Evolutionary conservation across 92 coral and sea anemone species (phyloP).

Genomic region (Phymanthus crucifer): DNA sequence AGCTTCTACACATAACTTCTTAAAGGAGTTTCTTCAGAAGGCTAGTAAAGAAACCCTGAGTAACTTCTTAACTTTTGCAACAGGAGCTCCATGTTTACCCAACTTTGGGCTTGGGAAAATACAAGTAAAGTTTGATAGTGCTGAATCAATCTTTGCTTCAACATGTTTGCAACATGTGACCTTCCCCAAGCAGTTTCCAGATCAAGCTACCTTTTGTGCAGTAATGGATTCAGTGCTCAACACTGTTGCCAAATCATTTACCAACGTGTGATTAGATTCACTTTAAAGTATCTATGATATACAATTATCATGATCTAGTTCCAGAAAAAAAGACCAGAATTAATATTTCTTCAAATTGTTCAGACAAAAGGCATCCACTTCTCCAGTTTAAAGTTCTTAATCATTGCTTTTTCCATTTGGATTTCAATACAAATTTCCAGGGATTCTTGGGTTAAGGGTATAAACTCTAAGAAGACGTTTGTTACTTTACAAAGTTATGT

Average conservation of each 20-base stretch:
- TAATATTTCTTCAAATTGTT: too few relatives aligned
- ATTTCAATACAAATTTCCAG: too few relatives aligned
- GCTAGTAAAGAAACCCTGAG: slow-evolving; percentile 28
- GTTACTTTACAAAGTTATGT: too few relatives aligned
- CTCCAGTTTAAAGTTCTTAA: too few relatives aligned
- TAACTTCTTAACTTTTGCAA: slow-evolving; percentile 44
- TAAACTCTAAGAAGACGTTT: too few relatives aligned
- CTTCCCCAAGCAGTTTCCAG: slow-evolving; percentile 47
- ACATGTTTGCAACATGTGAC: slow-evolving; percentile 47
- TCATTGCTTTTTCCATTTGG: too few relatives aligned
- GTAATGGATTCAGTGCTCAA: not conserved
- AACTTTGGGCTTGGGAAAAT: slow-evolving; percentile 49
- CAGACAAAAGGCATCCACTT: too few relatives aligned
- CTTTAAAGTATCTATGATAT: not conserved
- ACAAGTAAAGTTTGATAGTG: slow-evolving; percentile 33
- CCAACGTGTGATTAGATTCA: not conserved
- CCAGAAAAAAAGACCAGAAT: too few relatives aligned
- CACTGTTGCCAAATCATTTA: slow-evolving; percentile 10
- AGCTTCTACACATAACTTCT: not conserved
- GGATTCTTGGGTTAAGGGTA: too few relatives aligned
- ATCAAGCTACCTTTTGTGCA: not conserved
- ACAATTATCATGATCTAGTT: too few relatives aligned
- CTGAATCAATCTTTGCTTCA: slow-evolving; percentile 43
- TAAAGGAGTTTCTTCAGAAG: slow-evolving; percentile 8
- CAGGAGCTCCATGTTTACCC: slow-evolving; percentile 54